A percentile compares a stretch with the other conserved stretches of the same genome.
Evolutionary conservation across 2,888 invertebrate genomes (phyloP).

Genomic region (Stegana nigrithorax): DNA sequence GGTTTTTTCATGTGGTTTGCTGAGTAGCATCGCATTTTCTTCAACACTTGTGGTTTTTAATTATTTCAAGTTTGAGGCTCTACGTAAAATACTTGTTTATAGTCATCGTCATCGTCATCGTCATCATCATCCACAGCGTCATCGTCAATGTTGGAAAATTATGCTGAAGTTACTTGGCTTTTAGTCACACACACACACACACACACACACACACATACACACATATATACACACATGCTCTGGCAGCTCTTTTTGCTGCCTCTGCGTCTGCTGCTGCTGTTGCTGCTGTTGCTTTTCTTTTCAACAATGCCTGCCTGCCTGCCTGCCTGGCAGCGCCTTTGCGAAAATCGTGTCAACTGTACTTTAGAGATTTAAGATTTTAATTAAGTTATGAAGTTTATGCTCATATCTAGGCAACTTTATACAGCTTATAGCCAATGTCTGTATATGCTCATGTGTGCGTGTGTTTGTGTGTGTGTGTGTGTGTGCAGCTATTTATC

Average conservation of each 20-base stretch:
- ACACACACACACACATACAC: neutral
- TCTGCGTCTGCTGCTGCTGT: constrained; percentile 13
- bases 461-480: too few species aligned
- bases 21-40: constrained; percentile 34
- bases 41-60: constrained; percentile 51
- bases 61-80: constrained; percentile 44
- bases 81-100: constrained; percentile 24
- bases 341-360: constrained; percentile 27
- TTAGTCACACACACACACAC: neutral
- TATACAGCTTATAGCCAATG: too few species aligned
- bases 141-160: constrained; percentile 17
- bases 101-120: too few species aligned
- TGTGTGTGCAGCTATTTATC: too few species aligned
- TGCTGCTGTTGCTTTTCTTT: too few species aligned
- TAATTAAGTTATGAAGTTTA: constrained; percentile 41
- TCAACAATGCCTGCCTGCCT: too few species aligned
- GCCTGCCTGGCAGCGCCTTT: too few species aligned
- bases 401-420: too few species aligned
- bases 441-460: too few species aligned
- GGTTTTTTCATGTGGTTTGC: constrained; percentile 41
- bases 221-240: too few species aligned
- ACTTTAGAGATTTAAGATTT: constrained; percentile 26
- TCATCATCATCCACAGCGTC: too few species aligned
- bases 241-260: neutral
- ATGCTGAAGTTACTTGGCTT: neutral